These are phyloP conservation scores for Spongilla lacustris DNA, from an alignment of 37 sponge, comb jelly and placozoan species.

Conservation along the genomic window DNA sequence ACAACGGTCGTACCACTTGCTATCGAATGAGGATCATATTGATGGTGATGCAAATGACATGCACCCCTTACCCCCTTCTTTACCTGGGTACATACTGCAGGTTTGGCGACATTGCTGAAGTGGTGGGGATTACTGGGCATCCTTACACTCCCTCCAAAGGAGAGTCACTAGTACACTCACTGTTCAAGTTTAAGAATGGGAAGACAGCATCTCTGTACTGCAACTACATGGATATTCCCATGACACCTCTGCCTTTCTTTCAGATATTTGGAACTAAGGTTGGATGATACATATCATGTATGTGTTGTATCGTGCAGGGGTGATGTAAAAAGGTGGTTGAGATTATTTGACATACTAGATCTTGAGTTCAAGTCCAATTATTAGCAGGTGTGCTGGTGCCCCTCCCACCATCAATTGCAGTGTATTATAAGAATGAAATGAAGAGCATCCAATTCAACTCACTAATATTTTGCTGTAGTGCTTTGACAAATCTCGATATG, in stretches of 20 bases:
- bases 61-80: not conserved
- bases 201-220: constrained; percentile 22
- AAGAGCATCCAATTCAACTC: too few species aligned
- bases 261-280: constrained; percentile 64
- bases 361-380: too few species aligned
- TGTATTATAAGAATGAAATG: not conserved
- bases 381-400: too few species aligned
- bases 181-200: constrained; percentile 44
- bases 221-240: constrained; percentile 20
- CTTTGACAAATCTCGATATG: too few species aligned
- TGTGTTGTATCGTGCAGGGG: not conserved
- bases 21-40: not conserved
- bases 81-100: not conserved
- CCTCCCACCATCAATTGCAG: not conserved
- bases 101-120: constrained; percentile 36
- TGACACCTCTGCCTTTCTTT: constrained; percentile 56
- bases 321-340: too few species aligned
- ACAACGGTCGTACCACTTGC: not conserved
- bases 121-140: constrained; percentile 20
- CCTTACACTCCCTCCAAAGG: not conserved
- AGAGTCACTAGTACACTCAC: constrained; percentile 47
- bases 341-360: too few species aligned
- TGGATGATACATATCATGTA: not conserved
- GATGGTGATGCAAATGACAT: too few species aligned
- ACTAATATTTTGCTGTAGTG: too few species aligned